Evolutionary conservation across 2,888 invertebrate genomes (phyloP), one percentile per base, ranked within the genome.

Genomic region (Drosophila formosana): DNA sequence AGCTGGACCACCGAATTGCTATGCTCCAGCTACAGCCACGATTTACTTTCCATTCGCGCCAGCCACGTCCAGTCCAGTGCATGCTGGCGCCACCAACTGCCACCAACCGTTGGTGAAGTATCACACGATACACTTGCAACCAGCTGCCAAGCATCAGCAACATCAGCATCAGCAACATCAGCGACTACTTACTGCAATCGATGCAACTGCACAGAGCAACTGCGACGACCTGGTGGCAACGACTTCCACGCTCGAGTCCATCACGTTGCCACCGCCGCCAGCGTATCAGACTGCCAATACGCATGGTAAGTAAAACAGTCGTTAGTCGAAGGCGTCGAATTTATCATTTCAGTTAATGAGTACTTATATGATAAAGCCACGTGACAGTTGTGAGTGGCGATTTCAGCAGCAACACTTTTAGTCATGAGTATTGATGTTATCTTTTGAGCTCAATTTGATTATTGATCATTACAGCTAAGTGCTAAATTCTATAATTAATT

Each of bases 241-340:
- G 58, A 71, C 66, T 52, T 72, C 75, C 50, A 65, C 85, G 18
- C 65, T 78, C 75, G 82, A 78, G 53, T 76, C 75, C 75, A 78
- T 84, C 78, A 80, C 83, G 25, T 74, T 91, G 64, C 92, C 92
- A 46, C 91, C 91, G 26, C 92, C 91, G 32, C 92, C 92, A 3
- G 91, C 92, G 49, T 91, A 92, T 78, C 93, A 92, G 66, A 92
- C 93, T 11, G 92, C 92, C 32, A 92, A 91, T 8, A 91, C 92
- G 55, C 91, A 92, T 69, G 90, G 92, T 92, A 68, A 92, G 92
- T 45, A 13, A 4, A 3, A n/a, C 0, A 3, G 13, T 3, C 28
- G 5, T 0, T 47, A 9, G 30, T 13, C 1, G 3, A 13, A 8
- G 8, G n/a, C 25, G n/a, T 2, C 23, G 2, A 6, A 6, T 9